Evolutionary conservation across 2,113 vertebrate genomes (phyloP).

Genomic region (Cygnus buccinator): DNA sequence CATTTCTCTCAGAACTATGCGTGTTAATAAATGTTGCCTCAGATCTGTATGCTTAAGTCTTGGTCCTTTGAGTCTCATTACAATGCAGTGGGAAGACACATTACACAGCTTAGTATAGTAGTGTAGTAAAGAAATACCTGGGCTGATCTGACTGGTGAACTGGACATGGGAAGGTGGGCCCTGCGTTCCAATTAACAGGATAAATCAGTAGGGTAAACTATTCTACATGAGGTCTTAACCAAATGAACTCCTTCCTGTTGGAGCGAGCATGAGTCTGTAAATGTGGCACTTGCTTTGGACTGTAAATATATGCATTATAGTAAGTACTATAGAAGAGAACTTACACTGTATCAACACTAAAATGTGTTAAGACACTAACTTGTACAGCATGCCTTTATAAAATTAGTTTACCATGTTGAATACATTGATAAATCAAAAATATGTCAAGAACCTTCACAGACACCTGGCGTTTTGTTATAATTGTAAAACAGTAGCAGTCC

Average conservation of each 20-base stretch:
- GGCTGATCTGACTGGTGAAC: background rate
- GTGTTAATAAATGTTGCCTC: background rate
- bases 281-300: background rate
- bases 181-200: background rate
- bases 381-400: background rate
- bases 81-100: background rate
- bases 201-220: background rate
- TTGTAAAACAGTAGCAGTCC: background rate
- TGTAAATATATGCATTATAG: background rate
- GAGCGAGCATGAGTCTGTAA: background rate
- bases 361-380: background rate
- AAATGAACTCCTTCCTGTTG: background rate
- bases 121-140: background rate
- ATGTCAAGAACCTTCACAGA: background rate
- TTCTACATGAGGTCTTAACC: background rate
- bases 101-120: background rate
- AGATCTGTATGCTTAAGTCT: background rate
- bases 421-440: background rate
- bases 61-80: slow-evolving; percentile 1
- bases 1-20: background rate
- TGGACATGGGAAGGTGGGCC: background rate
- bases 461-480: background rate
- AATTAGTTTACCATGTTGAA: background rate
- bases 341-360: background rate
- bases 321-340: background rate